phyloP scores from a whole-genome alignment of 2,113 vertebrate species.

The Zosterops pallidus region DNA sequence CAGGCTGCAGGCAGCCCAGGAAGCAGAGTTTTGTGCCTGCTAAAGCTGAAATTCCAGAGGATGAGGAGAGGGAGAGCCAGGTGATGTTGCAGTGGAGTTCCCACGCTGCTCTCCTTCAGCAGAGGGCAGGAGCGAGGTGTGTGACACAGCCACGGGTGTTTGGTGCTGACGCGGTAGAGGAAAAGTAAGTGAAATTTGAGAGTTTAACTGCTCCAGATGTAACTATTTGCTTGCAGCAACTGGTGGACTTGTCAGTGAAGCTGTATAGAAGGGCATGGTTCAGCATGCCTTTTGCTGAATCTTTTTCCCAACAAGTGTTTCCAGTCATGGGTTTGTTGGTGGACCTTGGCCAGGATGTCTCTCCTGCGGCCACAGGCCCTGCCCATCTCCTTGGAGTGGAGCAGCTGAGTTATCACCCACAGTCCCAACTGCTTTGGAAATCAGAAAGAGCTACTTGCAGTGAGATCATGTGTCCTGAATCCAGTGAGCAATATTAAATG shows the following conservation, averaged over 20 bases:
- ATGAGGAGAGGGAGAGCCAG: neutral
- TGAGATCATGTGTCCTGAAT: neutral
- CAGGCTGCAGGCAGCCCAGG: neutral
- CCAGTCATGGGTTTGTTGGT: neutral
- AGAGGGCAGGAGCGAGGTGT: neutral
- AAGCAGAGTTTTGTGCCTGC: neutral
- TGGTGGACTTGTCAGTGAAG: neutral
- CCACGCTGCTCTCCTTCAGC: neutral
- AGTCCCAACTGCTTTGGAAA: neutral
- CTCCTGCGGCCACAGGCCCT: neutral
- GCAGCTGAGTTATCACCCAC: neutral
- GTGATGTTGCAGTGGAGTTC: neutral
- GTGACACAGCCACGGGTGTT: neutral
- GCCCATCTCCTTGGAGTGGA: neutral
- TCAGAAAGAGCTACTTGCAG: neutral
- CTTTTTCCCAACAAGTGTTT: neutral
- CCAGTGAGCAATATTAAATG: neutral
- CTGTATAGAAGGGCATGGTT: neutral
- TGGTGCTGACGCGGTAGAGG: accelerated
- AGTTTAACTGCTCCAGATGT: neutral
- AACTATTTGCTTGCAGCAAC: neutral
- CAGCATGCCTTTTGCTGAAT: neutral
- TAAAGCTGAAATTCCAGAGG: neutral
- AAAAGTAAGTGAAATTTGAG: neutral
- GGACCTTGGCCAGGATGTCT: neutral